Evolutionary conservation across 92 coral and sea anemone genomes (phyloP).

Genomic region (Blastomussa wellsi): DNA sequence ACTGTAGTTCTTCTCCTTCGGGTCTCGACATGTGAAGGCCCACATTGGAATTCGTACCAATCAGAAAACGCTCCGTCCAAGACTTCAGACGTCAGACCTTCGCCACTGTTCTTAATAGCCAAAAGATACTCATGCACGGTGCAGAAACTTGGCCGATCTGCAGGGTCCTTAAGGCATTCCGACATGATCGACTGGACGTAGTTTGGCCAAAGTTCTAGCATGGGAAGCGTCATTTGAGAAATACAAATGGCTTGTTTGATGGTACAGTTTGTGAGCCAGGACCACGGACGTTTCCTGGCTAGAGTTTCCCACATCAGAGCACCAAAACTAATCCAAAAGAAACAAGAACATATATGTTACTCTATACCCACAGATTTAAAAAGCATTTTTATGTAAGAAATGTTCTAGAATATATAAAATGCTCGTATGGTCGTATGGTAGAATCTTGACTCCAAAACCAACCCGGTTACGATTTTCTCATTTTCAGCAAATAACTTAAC

Average conservation of each 20-base stretch:
- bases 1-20: neutral
- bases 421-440: too few species aligned
- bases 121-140: slow-evolving; percentile 22
- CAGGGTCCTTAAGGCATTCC: slow-evolving; percentile 33
- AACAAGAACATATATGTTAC: neutral
- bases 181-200: slow-evolving; percentile 47
- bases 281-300: slow-evolving; percentile 82
- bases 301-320: slow-evolving; percentile 88
- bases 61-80: slow-evolving; percentile 58
- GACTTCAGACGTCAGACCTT: slow-evolving; percentile 34
- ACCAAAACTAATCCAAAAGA: slow-evolving; percentile 67
- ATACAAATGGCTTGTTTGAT: slow-evolving; percentile 52
- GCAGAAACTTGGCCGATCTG: slow-evolving; percentile 34
- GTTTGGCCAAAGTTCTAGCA: slow-evolving; percentile 69
- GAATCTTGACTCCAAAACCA: neutral
- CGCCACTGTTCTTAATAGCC: slow-evolving; percentile 39
- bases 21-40: neutral
- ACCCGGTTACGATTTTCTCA: neutral
- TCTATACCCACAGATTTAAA: neutral
- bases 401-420: neutral
- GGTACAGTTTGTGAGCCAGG: slow-evolving; percentile 68
- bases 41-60: slow-evolving; percentile 48
- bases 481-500: neutral
- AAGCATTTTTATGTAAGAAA: neutral
- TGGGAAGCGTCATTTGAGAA: slow-evolving; percentile 46